Evolutionary conservation across 2,888 invertebrate genomes (phyloP), one percentile per base, ranked within the genome.

Genomic region (Drosophila macrospina): DNA sequence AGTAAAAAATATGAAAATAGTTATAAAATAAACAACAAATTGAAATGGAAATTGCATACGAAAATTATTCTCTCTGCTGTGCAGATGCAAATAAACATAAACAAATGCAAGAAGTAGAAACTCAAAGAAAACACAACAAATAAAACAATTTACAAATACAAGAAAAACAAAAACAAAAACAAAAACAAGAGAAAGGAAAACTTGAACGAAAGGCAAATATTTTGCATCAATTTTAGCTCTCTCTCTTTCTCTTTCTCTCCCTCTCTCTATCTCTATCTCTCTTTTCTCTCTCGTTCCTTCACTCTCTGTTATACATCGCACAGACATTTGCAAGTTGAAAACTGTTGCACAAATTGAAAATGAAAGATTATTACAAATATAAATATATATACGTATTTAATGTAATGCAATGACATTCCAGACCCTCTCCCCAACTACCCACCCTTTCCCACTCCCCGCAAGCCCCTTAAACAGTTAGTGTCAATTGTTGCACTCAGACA

Each of bases 31-130:
- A 66, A 60, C 57, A 41, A 41, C 10, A 20, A 44, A 56, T 56
- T 70, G 62, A 47, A 59, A 54, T 66, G 52, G 54, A 45, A 66
- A 65, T 63, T 74, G 47, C 59, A 63, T 59, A 76, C 54, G 52
- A 84, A 73, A 76, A 72, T 84, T 75, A 73, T 73, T 66, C 70
- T 82, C 75, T 90, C 90, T 90, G 91, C 90, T 90, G 91, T 90
- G 90, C 91, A 90, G 90, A 90, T 89, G 84, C 90, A 89, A 91
- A 89, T 91, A 89, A 90, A 66, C 41, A 57, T 42, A 48, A 57
- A 61, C 42, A 62, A 42, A 39, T 36, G 15, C 20, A 39, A 62
- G 7, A 16, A 37, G 24, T 26, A 56, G 5, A 48, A 55, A 59
- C 11, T 47, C 55, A 32, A 59, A 42, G 13, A 11, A 52, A 44